Percentiles rank a stretch among this genome's conserved stretches.
phyloP scores from a whole-genome alignment of 2,888 invertebrate genomes.

The Hirtodrosophila cameraria region DNA sequence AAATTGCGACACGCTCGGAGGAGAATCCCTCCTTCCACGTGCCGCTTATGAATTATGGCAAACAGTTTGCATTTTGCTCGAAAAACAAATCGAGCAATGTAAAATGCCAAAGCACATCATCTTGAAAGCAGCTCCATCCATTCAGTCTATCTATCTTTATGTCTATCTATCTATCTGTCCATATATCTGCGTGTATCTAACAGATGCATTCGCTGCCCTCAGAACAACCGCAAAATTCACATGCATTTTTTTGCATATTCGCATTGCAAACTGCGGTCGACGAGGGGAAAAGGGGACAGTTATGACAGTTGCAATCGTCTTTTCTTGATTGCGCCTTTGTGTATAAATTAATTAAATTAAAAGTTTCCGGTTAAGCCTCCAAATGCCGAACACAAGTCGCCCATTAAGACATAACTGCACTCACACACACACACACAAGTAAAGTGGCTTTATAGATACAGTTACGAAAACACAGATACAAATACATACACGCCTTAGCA shows the following conservation, averaged over 20 bases:
- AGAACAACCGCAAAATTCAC: constrained; percentile 54
- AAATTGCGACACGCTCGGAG: constrained; percentile 13
- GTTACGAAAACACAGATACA: not conserved
- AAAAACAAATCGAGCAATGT: constrained; percentile 51
- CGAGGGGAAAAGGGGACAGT: too few relatives aligned
- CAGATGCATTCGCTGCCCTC: constrained; percentile 53
- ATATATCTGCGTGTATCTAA: constrained; percentile 26
- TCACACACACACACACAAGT: constrained; percentile 8
- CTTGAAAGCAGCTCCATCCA: constrained; percentile 26
- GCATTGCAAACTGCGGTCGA: constrained; percentile 23
- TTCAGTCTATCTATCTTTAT: constrained; percentile 17
- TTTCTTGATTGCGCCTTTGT: constrained; percentile 81
- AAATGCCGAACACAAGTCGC: constrained; percentile 49
- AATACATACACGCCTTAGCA: constrained; percentile 5
- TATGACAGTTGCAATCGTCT: constrained; percentile 43
- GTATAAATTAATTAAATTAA: constrained; percentile 84
- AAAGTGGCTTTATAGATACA: too few relatives aligned
- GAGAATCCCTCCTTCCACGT: constrained; percentile 14
- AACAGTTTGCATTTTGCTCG: constrained; percentile 53
- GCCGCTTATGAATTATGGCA: constrained; percentile 53
- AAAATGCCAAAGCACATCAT: constrained; percentile 34
- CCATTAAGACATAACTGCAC: constrained; percentile 40
- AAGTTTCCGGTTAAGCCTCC: constrained; percentile 83
- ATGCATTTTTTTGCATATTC: constrained; percentile 21
- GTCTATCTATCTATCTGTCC: constrained; percentile 30